Conservation (phyloP, 2,888 invertebrate genomes). For the Drosophila yooni region DNA sequence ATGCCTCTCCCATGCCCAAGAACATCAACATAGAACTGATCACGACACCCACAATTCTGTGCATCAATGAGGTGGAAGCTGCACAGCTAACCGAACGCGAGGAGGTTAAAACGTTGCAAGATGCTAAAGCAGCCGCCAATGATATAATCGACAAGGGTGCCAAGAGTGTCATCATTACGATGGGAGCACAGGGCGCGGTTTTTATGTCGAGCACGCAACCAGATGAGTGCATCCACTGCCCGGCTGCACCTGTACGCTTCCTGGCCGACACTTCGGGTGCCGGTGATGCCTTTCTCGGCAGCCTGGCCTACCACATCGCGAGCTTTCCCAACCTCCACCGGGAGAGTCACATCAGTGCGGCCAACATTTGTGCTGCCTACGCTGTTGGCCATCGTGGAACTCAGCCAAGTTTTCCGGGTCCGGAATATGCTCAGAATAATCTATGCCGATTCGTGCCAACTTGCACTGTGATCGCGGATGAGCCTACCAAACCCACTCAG, state of each 20-base stretch:
- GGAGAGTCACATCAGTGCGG: constrained; percentile 89
- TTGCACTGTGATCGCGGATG: constrained; percentile 23
- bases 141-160: constrained; percentile 89
- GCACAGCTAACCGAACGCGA: constrained; percentile 87
- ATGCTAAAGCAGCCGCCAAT: constrained; percentile 88
- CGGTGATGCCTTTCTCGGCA: constrained; percentile 95
- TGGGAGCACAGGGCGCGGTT: constrained; percentile 92
- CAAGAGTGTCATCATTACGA: constrained; percentile 92
- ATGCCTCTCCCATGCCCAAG: constrained; percentile 93
- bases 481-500: not conserved
- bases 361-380: constrained; percentile 91
- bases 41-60: constrained; percentile 91
- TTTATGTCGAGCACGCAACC: constrained; percentile 86
- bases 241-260: constrained; percentile 87
- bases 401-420: constrained; percentile 55
- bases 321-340: constrained; percentile 87
- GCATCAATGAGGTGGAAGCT: constrained; percentile 96
- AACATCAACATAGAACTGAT: constrained; percentile 87
- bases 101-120: constrained; percentile 76
- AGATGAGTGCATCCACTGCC: constrained; percentile 86
- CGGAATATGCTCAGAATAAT: not conserved
- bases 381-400: constrained; percentile 87
- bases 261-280: constrained; percentile 97
- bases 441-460: constrained; percentile 32
- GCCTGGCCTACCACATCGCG: constrained; percentile 92